These are phyloP conservation scores for Neomicropteryx cornuta DNA, from an alignment of 1,140 invertebrate genomes.

Conservation along the genomic window DNA sequence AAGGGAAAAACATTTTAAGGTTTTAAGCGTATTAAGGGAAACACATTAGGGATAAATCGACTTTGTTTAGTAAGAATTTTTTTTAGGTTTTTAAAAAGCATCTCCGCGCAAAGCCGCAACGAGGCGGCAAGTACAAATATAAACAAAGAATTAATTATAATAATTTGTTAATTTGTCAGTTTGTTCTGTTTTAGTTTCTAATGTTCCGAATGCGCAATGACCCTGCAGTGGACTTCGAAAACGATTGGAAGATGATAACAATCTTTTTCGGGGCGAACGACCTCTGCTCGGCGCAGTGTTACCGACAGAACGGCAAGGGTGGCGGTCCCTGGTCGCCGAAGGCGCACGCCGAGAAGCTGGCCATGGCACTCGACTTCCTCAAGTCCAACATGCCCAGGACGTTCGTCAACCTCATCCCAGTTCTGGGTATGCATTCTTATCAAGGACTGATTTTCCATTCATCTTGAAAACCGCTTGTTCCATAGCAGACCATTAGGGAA, in stretches of 20 bases:
- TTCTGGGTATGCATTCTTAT: constrained; percentile 48
- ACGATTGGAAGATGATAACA: constrained; percentile 79
- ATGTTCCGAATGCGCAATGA: constrained; percentile 59
- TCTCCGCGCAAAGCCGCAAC: no score
- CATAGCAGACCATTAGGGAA: no score
- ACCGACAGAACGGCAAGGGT: constrained; percentile 41
- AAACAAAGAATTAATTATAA: no score
- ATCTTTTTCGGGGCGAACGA: constrained; percentile 81
- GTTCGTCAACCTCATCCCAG: constrained; percentile 65
- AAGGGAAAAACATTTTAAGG: no score
- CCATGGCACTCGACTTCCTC: constrained; percentile 54
- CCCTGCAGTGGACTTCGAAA: constrained; percentile 46
- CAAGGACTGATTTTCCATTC: no score
- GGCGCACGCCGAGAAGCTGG: constrained; percentile 51
- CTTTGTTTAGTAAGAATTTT: no score
- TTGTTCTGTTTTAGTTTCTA: constrained; percentile 40
- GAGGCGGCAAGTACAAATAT: no score
- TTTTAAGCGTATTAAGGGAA: no score
- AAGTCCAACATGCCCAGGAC: constrained; percentile 56
- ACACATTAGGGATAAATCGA: no score
- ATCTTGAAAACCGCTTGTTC: no score
- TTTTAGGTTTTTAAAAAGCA: no score
- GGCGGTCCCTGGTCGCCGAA: constrained; percentile 45
- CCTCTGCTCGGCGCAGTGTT: constrained; percentile 67
- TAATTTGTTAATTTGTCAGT: no score